Evolutionary conservation across 2,888 invertebrate species (phyloP), one percentile per base, ranked within the genome.

Genomic region (Drosophila acutilabella): DNA sequence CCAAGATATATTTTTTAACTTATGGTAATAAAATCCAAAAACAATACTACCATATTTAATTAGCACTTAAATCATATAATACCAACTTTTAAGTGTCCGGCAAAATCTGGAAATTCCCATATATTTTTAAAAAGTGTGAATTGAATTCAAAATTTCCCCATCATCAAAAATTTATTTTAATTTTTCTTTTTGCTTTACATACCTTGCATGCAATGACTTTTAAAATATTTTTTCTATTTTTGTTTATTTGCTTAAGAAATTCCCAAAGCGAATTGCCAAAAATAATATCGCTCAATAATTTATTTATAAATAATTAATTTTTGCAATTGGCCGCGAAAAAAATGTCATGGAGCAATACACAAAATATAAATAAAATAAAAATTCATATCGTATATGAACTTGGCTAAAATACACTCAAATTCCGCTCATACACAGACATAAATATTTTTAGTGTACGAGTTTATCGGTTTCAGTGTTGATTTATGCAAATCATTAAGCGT

Each of bases 401-500:
- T n/a, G 18, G 40, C 33, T 10, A 23, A 47, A 18, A 38, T 58
- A 23, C n/a, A 36, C 80, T 69, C 71, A 67, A 83, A 83, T 86
- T 75, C 78, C 79, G 62, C 81, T 68, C 71, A 78, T 78, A 64
- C 54, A 67, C 61, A 65, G 74, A 57, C 41, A 52, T 66, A 57
- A 48, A 72, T 81, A 77, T 70, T 82, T 81, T 75, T 26, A 26
- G 80, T 71, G 81, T 80, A 62, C 84, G 74, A 78, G 70, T 68
- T 83, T 86, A 83, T 68, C 66, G 84, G 75, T 54, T 33, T 67
- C 70, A 26, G 68, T 89, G 88, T 87, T 89, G 88, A 86, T 77
- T 86, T 87, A 87, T 87, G 86, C 79, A 87, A 87, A 87, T 89
- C 79, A 86, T 74, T 83, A 83, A 87, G 83, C 89, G 87, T 88